Percentiles rank a stretch among this genome's conserved stretches.
These are phyloP conservation scores for Salvelinus sp. DNA, from an alignment of 2,113 vertebrate genomes.

Conservation along the genomic window DNA sequence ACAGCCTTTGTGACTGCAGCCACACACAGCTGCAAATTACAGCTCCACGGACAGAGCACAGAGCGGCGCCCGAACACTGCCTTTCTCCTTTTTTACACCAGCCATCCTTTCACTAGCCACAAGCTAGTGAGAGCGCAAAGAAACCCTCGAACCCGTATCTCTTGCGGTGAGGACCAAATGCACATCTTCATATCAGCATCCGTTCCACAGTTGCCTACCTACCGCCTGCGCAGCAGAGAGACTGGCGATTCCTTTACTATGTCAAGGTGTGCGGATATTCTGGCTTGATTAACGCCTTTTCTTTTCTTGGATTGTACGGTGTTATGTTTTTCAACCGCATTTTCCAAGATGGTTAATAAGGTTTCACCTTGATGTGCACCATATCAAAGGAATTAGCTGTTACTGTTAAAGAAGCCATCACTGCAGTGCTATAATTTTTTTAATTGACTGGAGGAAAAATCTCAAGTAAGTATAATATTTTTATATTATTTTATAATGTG, in stretches of 20 bases:
- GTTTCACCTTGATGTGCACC: constrained; percentile 33
- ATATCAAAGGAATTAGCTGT: constrained; percentile 41
- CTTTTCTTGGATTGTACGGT: constrained; percentile 37
- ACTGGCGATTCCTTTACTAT: constrained; percentile 39
- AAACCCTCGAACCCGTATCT: constrained; percentile 63
- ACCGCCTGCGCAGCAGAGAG: constrained; percentile 55
- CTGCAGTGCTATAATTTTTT: too few relatives aligned
- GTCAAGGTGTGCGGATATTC: constrained; percentile 27
- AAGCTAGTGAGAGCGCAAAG: constrained; percentile 47
- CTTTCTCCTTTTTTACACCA: constrained; percentile 47
- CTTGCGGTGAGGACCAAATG: constrained; percentile 61
- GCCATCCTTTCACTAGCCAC: constrained; percentile 31
- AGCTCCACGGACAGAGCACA: constrained; percentile 56
- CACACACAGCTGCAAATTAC: constrained; percentile 2
- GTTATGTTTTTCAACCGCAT: constrained; percentile 6
- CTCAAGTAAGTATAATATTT: too few relatives aligned
- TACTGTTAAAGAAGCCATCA: too few relatives aligned
- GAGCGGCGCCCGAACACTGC: constrained; percentile 69
- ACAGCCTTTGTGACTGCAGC: too few relatives aligned
- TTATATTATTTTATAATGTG: too few relatives aligned
- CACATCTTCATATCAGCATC: constrained; percentile 67
- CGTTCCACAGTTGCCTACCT: constrained; percentile 60
- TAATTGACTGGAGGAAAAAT: too few relatives aligned
- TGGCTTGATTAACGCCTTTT: constrained; percentile 20
- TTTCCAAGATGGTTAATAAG: constrained; percentile 44